These are phyloP conservation scores for Nannospalax galili DNA, from an alignment of 2,113 vertebrate species.

Conservation along the genomic window DNA sequence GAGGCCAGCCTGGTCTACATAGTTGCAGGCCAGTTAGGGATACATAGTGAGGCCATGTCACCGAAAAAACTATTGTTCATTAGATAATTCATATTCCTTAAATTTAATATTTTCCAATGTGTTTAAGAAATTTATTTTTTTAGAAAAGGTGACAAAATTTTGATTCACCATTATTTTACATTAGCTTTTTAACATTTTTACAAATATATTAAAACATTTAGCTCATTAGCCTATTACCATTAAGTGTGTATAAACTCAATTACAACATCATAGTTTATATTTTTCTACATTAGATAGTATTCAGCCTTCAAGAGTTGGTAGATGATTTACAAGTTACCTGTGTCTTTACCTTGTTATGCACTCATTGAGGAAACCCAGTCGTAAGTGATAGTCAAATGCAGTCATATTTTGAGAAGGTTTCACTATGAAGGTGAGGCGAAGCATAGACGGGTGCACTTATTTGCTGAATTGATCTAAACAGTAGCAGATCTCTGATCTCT, in stretches of 20 bases:
- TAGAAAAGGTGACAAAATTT: not conserved
- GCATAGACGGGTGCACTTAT: not conserved
- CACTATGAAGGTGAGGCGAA: not conserved
- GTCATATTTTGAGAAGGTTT: not conserved
- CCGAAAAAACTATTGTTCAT: not conserved
- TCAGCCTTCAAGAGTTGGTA: not conserved
- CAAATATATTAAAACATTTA: not conserved
- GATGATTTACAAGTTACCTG: not conserved
- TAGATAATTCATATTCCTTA: not conserved
- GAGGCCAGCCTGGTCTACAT: too few species aligned
- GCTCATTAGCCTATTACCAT: not conserved
- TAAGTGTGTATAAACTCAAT: not conserved
- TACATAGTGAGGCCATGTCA: not conserved
- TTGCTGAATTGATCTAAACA: not conserved
- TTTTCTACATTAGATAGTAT: not conserved
- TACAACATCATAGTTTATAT: not conserved
- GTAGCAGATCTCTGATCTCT: not conserved
- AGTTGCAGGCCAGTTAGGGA: too few species aligned
- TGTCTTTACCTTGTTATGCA: not conserved
- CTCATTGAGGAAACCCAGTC: not conserved
- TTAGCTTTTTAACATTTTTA: not conserved
- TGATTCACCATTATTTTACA: not conserved
- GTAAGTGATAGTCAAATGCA: not conserved
- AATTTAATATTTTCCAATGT: not conserved
- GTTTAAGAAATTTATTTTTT: not conserved